Percentiles rank a stretch among this genome's conserved stretches.
phyloP scores from a whole-genome alignment of 2,113 vertebrate species.

The Grammomys surdaster region DNA sequence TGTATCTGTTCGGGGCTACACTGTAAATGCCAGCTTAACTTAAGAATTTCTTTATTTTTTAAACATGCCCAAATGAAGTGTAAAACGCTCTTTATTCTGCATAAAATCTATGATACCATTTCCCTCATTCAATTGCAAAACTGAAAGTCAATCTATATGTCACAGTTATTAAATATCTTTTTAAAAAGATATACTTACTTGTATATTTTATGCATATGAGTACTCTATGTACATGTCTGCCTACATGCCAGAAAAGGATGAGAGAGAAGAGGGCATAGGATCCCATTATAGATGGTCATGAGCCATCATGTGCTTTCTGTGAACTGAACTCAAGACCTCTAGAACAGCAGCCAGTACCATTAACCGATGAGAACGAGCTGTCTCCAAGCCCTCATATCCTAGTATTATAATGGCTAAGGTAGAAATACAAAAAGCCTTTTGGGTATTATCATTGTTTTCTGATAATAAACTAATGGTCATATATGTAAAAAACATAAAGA shows the following conservation, averaged over 20 bases:
- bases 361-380: background rate
- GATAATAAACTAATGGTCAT: conserved; percentile 31
- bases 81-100: background rate
- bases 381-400: background rate
- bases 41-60: background rate
- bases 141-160: background rate
- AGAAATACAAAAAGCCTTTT: conserved; percentile 22
- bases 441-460: conserved; percentile 17
- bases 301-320: background rate
- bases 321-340: background rate
- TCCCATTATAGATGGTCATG: background rate
- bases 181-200: background rate
- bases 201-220: background rate
- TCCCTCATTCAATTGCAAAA: conserved; percentile 28
- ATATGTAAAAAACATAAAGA: background rate
- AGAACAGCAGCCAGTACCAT: background rate
- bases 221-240: background rate
- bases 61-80: background rate
- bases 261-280: background rate
- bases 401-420: background rate
- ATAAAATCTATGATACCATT: background rate
- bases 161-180: conserved; percentile 22
- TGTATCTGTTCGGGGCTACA: background rate
- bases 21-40: background rate
- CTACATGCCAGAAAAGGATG: background rate